Conservation (phyloP, 2,888 invertebrate species). For the Andrena chrysosceles region DNA sequence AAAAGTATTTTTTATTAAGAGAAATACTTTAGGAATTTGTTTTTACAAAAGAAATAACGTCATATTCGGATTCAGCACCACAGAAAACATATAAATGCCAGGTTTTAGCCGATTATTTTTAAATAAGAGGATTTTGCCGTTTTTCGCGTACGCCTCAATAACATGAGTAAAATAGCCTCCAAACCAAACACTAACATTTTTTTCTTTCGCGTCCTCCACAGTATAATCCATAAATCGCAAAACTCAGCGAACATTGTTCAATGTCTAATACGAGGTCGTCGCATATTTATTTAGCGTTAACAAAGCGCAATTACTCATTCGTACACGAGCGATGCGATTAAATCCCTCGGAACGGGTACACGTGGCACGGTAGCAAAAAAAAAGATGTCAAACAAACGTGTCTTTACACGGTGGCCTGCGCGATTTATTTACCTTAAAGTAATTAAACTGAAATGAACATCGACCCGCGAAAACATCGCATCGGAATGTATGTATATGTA, state of each 20-base stretch:
- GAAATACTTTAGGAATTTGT: too few relatives aligned
- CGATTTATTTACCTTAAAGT: constrained; percentile 46
- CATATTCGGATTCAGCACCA: too few relatives aligned
- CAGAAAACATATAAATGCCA: too few relatives aligned
- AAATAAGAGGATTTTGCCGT: too few relatives aligned
- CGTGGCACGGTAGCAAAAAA: not conserved
- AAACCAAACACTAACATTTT: constrained; percentile 6
- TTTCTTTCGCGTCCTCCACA: not conserved
- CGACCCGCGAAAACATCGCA: constrained; percentile 21
- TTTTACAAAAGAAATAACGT: too few relatives aligned
- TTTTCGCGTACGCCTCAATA: too few relatives aligned
- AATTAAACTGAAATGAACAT: constrained; percentile 65
- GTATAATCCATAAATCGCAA: not conserved
- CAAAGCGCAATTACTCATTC: not conserved
- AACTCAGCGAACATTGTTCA: not conserved
- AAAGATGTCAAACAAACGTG: not conserved
- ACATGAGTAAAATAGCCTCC: not conserved
- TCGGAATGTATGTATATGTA: constrained; percentile 6
- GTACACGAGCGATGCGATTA: not conserved
- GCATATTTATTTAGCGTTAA: not conserved
- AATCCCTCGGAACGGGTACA: not conserved
- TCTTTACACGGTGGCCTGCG: not conserved
- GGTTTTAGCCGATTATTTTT: too few relatives aligned
- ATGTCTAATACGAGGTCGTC: not conserved
- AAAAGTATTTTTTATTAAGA: too few relatives aligned